Percentiles rank a stretch among this genome's conserved stretches.
Conservation (phyloP, 2,888 invertebrate species). For the Melinaea marsaeus region DNA sequence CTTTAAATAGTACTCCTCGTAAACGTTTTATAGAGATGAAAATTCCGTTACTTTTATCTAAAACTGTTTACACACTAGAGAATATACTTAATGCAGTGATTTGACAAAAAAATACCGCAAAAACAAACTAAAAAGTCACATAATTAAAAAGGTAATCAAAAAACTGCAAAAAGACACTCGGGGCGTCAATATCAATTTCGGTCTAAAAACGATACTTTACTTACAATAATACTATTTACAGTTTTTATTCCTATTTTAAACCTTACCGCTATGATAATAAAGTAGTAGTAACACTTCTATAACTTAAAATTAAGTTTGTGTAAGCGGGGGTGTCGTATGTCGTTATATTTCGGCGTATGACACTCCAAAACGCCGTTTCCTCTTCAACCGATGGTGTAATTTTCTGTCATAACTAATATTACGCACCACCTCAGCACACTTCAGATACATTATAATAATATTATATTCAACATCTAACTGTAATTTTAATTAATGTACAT, state of each 20-base stretch:
- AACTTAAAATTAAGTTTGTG: slow-evolving; percentile 23
- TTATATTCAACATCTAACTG: slow-evolving; percentile 5
- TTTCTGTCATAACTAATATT: slow-evolving; percentile 40
- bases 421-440: slow-evolving; percentile 21
- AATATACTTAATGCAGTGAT: neutral
- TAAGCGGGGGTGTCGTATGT: slow-evolving; percentile 50
- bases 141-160: slow-evolving; percentile 38
- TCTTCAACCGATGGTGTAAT: slow-evolving; percentile 42
- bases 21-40: too few species aligned
- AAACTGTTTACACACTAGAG: too few species aligned
- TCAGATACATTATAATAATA: slow-evolving; percentile 22
- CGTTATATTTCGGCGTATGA: slow-evolving; percentile 52
- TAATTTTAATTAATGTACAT: too few species aligned
- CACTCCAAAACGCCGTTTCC: slow-evolving; percentile 54
- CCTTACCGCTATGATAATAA: slow-evolving; percentile 20
- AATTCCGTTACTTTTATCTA: too few species aligned
- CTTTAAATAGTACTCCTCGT: too few species aligned
- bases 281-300: slow-evolving; percentile 8
- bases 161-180: slow-evolving; percentile 48
- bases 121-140: slow-evolving; percentile 8
- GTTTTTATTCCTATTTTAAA: slow-evolving; percentile 14
- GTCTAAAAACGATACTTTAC: slow-evolving; percentile 52
- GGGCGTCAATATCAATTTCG: slow-evolving; percentile 61
- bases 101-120: neutral
- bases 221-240: slow-evolving; percentile 15